Conservation (phyloP, 2,888 invertebrate species). For the Chironomus riparius region DNA sequence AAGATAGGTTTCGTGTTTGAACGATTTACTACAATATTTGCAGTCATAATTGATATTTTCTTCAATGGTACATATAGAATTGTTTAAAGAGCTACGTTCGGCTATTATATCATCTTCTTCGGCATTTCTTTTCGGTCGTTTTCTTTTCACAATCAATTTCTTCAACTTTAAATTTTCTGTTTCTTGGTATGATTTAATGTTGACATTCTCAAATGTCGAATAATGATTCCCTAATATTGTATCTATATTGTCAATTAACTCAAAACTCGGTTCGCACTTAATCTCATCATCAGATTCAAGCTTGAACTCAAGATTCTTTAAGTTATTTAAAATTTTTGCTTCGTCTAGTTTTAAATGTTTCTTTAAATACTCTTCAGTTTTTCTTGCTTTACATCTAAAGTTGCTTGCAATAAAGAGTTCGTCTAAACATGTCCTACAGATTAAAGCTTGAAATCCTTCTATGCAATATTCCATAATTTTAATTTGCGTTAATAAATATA, state of each 20-base stretch:
- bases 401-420: background rate
- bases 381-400: background rate
- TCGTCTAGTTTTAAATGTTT: background rate
- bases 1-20: constrained; percentile 5
- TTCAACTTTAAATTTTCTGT: background rate
- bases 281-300: background rate
- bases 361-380: background rate
- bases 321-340: background rate
- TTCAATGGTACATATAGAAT: too few relatives aligned
- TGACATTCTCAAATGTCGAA: background rate
- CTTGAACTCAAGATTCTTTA: background rate
- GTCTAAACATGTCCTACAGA: background rate
- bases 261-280: background rate
- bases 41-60: background rate
- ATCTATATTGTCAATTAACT: background rate
- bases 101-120: too few relatives aligned
- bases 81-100: too few relatives aligned
- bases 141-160: background rate
- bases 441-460: background rate
- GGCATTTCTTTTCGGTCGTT: background rate
- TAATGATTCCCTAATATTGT: background rate
- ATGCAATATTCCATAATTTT: background rate
- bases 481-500: background rate
- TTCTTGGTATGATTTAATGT: background rate
- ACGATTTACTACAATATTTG: background rate